Evolutionary conservation across 1,140 invertebrate genomes (phyloP).

Genomic region (Himalopsyche phryganea): DNA sequence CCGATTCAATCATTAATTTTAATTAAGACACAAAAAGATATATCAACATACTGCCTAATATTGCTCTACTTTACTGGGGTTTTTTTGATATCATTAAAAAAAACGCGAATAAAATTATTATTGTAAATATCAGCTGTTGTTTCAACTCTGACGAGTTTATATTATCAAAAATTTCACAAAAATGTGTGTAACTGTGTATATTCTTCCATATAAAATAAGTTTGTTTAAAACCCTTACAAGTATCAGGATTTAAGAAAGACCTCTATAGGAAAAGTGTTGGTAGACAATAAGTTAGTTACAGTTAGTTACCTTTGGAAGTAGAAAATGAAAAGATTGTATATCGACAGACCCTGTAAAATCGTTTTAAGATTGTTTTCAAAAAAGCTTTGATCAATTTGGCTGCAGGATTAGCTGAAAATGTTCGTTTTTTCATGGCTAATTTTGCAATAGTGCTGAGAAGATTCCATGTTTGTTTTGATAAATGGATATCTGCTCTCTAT

Average conservation of each 20-base stretch:
- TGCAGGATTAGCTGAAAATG: too few relatives aligned
- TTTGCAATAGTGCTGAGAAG: too few relatives aligned
- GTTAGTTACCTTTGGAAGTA: slow-evolving; percentile 9
- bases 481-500: too few relatives aligned
- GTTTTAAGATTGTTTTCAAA: not conserved
- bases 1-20: not conserved
- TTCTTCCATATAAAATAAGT: too few relatives aligned
- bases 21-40: slow-evolving; percentile 33
- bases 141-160: too few relatives aligned
- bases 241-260: slow-evolving; percentile 1
- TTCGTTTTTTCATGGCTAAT: too few relatives aligned
- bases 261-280: not conserved
- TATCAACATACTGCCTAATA: slow-evolving; percentile 26
- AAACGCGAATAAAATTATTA: not conserved
- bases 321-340: slow-evolving; percentile 20
- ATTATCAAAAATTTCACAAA: too few relatives aligned
- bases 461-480: too few relatives aligned
- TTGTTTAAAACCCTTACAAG: not conserved
- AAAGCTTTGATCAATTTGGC: too few relatives aligned
- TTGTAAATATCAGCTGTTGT: slow-evolving; percentile 9
- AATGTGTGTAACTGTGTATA: too few relatives aligned
- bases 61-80: slow-evolving; percentile 24
- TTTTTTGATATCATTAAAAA: not conserved
- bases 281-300: not conserved
- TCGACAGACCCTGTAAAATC: slow-evolving; percentile 18